Conservation (phyloP, 2,113 vertebrate species). For the Eleginops maclovinus region DNA sequence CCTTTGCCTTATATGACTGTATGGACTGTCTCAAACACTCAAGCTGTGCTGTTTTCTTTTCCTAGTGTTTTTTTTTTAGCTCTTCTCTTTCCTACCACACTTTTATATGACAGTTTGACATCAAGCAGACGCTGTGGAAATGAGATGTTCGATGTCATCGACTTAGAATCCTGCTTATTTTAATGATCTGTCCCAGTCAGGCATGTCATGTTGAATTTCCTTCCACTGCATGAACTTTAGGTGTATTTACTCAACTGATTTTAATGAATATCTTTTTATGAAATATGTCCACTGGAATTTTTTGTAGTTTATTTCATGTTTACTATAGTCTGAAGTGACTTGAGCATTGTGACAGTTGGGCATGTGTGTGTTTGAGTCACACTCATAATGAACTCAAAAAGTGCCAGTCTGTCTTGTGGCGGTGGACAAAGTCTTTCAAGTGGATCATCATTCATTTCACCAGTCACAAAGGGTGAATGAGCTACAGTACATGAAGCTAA, state of each 20-base stretch:
- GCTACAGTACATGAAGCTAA: background rate
- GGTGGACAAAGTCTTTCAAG: background rate
- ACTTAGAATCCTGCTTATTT: conserved; percentile 46
- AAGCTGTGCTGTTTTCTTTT: conserved; percentile 50
- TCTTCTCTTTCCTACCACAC: conserved; percentile 23
- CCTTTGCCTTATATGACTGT: conserved; percentile 65
- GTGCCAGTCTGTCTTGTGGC: background rate
- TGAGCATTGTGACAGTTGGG: background rate
- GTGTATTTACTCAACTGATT: conserved; percentile 42
- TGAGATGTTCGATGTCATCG: conserved; percentile 65
- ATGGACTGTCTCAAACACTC: conserved; percentile 52
- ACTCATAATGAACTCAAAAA: background rate
- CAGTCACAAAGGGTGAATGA: background rate
- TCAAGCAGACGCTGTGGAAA: conserved; percentile 73
- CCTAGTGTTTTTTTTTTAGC: conserved; percentile 28
- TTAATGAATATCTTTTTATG: conserved; percentile 17
- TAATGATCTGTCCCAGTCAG: conserved; percentile 60
- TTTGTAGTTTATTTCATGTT: conserved; percentile 37
- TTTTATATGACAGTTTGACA: conserved; percentile 60
- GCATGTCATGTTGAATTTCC: conserved; percentile 68
- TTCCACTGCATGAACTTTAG: conserved; percentile 23
- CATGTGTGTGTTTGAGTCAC: background rate
- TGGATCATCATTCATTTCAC: conserved; percentile 9
- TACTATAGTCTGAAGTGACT: conserved; percentile 26
- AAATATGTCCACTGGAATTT: conserved; percentile 22